Evolutionary conservation across 2,113 vertebrate genomes (phyloP).

Genomic region (Cacatua alba): DNA sequence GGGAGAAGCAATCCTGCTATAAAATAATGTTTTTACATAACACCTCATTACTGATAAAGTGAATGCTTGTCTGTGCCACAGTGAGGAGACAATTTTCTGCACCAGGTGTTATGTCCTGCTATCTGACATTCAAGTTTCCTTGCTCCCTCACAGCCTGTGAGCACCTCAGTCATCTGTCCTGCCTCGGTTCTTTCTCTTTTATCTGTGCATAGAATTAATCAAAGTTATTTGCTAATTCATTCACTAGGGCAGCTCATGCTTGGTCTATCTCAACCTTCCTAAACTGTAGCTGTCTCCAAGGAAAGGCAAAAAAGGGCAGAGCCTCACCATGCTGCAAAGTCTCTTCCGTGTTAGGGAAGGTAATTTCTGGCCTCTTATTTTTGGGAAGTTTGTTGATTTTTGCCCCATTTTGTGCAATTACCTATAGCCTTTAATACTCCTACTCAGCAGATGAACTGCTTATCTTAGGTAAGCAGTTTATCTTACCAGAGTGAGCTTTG

Average conservation of each 20-base stretch:
- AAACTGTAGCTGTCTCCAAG: background rate
- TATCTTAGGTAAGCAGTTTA: background rate
- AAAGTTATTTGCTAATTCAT: background rate
- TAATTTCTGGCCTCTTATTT: background rate
- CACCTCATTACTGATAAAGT: background rate
- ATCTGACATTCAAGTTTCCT: background rate
- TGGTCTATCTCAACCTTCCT: background rate
- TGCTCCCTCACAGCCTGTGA: background rate
- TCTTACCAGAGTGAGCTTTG: background rate
- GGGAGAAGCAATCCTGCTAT: background rate
- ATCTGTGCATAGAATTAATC: background rate
- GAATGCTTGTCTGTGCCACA: background rate
- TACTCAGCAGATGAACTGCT: background rate
- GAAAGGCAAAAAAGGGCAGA: background rate
- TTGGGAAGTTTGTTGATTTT: background rate
- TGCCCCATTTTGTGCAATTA: background rate
- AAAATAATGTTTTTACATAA: background rate
- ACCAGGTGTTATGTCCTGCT: background rate
- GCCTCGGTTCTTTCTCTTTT: background rate
- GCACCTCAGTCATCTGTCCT: background rate
- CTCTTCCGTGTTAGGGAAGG: background rate
- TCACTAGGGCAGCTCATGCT: background rate
- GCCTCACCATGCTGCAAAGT: background rate
- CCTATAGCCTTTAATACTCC: background rate
- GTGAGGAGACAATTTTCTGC: background rate